Evolutionary conservation across 35 echinoderm and acorn worm genomes (phyloP).

Genomic region (Stichopus chloronotus): DNA sequence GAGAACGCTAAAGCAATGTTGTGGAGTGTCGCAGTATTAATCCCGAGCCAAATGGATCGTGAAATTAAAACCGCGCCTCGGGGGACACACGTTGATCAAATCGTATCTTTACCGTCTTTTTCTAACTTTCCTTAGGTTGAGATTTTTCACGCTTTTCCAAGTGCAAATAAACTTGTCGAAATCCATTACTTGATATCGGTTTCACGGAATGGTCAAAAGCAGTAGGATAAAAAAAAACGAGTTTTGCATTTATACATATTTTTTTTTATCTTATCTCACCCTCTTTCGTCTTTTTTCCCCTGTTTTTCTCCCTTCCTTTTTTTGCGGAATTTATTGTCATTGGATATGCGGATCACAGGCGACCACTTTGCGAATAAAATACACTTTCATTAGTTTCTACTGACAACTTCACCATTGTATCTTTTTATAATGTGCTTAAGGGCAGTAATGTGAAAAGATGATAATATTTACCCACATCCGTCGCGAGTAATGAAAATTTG

Average conservation of each 20-base stretch:
- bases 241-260: neutral
- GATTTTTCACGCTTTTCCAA: constrained; percentile 54
- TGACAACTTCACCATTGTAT: neutral
- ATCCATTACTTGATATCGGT: constrained; percentile 42
- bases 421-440: neutral
- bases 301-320: neutral
- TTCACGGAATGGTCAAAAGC: constrained; percentile 30
- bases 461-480: neutral
- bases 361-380: constrained; percentile 4
- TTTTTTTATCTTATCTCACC: too few relatives aligned
- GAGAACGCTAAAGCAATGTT: constrained; percentile 34
- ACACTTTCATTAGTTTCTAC: neutral
- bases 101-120: constrained; percentile 19
- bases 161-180: constrained; percentile 54
- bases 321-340: neutral
- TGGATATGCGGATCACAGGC: neutral
- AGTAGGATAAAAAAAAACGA: constrained; percentile 19
- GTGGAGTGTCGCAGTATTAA: constrained; percentile 54
- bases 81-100: constrained; percentile 51
- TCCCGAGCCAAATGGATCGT: constrained; percentile 52
- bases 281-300: too few relatives aligned
- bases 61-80: constrained; percentile 51
- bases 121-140: constrained; percentile 40
- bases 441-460: neutral
- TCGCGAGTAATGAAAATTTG: neutral